Evolutionary conservation across 2,113 vertebrate species (phyloP), one percentile per base, ranked within the genome.

Genomic region (Cebidichthys violaceus): DNA sequence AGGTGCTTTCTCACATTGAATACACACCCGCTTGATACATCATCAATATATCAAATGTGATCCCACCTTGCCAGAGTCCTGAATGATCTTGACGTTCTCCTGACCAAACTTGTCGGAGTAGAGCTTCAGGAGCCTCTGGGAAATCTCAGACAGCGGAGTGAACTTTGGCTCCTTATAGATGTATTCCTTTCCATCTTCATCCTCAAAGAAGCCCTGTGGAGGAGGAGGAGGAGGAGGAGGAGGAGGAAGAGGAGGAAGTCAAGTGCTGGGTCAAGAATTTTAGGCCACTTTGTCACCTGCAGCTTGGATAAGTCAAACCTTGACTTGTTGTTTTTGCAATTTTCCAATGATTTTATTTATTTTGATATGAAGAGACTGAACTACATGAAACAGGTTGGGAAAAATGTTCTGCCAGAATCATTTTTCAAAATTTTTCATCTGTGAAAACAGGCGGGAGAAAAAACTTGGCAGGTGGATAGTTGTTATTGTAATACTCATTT

Each of bases 151-250:
- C 43, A 99, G 96, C 33, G 97, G 97, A 0, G 98, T 99, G 84
- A 99, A 98, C 90, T 99, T 99, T 24, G 98, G 98, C 81, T 99
- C 98, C 92, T 99, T 99, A 91, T 99, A 99, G 92, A 99, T 99
- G 86, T 99, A 99, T 77, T 99, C 98, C 76, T 99, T 99, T 57
- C 98, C 97, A 73, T 99, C 98, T 88, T 99, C 98, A 77, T 99
- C 98, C 91, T 99, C 98, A 55, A 96, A 96, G 94, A 99, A 99
- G 4, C 98, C 98, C 98, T 99, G 93, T 7, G 57, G 91, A 72
- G 6, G n/a, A 52, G 37, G 15, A 50, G 3, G 24, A 33, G 33
- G 4, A 35, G 50, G 7, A 24, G n/a, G n/a, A n/a, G 57, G 91
- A 72, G 6, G n/a, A 52, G 37, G 15, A 50, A 2, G 24, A 33